Conservation (phyloP, 2,113 vertebrate genomes). For the Thamnaconus septentrionalis region DNA sequence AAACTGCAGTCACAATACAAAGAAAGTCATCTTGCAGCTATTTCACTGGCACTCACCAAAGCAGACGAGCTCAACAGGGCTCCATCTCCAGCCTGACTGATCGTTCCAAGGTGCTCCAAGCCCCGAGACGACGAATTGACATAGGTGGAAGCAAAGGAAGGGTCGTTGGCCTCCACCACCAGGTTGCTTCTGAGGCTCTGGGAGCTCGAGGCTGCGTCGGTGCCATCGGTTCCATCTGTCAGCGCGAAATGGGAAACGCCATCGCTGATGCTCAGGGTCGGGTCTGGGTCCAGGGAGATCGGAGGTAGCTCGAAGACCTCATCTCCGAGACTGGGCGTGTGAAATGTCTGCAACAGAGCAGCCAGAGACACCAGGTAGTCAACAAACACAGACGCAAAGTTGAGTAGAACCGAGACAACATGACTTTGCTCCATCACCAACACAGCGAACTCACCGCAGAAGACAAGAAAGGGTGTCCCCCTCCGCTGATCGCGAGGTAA, state of each 20-base stretch:
- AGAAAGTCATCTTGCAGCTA: too few relatives aligned
- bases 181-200: constrained; percentile 78
- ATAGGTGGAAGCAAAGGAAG: constrained; percentile 78
- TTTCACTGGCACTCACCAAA: constrained; percentile 46
- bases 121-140: constrained; percentile 73
- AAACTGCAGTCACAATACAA: too few relatives aligned
- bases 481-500: constrained; percentile 85
- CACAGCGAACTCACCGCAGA: constrained; percentile 55
- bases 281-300: constrained; percentile 87
- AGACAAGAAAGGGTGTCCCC: constrained; percentile 84
- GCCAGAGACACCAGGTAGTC: not conserved
- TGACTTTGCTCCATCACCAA: not conserved
- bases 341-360: constrained; percentile 81
- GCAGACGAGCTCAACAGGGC: constrained; percentile 75
- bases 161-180: constrained; percentile 79
- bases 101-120: constrained; percentile 82
- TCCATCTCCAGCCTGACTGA: constrained; percentile 80
- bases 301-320: constrained; percentile 93
- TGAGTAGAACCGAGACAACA: not conserved
- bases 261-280: constrained; percentile 81
- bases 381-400: not conserved
- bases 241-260: constrained; percentile 85
- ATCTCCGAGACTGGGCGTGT: constrained; percentile 89
- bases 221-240: constrained; percentile 77
- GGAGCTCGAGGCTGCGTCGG: constrained; percentile 55